Evolutionary conservation across 2,888 invertebrate species (phyloP).

Genomic region (Megalurothrips usitatus): DNA sequence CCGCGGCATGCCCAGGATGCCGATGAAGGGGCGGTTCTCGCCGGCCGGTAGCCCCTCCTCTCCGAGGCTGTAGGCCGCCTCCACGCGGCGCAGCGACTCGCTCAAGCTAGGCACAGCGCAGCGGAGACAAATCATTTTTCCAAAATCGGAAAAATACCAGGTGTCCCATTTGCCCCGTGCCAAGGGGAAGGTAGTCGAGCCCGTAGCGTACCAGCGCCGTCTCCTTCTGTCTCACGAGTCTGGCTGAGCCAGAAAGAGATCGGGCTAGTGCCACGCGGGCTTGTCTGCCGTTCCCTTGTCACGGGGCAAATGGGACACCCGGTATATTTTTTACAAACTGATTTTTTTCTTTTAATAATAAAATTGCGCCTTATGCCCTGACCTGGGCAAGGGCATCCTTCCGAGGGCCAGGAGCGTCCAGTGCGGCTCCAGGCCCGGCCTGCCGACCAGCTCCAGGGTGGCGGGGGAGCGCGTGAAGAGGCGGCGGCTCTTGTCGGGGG

Average conservation of each 20-base stretch:
- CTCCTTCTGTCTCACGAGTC: too few relatives aligned
- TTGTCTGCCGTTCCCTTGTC: too few relatives aligned
- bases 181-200: too few relatives aligned
- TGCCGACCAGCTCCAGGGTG: background rate
- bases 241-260: too few relatives aligned
- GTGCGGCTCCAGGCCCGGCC: background rate
- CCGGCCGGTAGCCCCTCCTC: background rate
- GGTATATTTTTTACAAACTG: too few relatives aligned
- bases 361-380: too few relatives aligned
- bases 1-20: constrained; percentile 1
- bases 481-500: background rate
- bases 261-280: too few relatives aligned
- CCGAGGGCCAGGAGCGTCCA: background rate
- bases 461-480: background rate
- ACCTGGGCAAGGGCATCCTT: background rate
- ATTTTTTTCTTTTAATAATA: too few relatives aligned
- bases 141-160: too few relatives aligned
- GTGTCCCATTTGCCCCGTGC: background rate
- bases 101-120: background rate
- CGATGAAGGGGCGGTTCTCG: background rate
- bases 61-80: background rate
- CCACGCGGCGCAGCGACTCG: background rate
- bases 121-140: background rate
- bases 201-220: too few relatives aligned
- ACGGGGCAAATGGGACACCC: too few relatives aligned